Base-by-base conservation (phyloP, 2,113 vertebrate genomes). In the Turdus rufiventris region DNA sequence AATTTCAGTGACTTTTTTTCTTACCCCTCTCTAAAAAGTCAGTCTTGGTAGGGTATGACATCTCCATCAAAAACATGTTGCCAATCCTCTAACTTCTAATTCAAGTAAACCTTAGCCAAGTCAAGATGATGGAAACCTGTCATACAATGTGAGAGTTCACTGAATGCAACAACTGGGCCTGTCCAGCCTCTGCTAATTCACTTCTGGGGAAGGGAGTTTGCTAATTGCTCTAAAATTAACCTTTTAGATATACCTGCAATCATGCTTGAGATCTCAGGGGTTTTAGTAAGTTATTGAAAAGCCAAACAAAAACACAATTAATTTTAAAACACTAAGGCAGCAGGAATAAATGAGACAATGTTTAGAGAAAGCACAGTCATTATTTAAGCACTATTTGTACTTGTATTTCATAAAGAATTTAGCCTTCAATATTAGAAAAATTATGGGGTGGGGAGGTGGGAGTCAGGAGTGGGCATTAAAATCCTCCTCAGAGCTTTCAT, bases 221-320 rank as follows among this genome's bases (percentile, higher is more conserved):
- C n/a, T 60, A 67, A 67, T 47, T 90, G 24, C 31, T 67, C 42
- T 24, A 21, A 38, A 89, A 74, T 66, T 26, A 68, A 26, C 25
- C 10, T 76, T 81, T 73, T 43, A 24, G 50, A 67, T 66, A 42
- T 15, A 42, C 11, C 33, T 58, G 18, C 9, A 73, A 23, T 40
- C 38, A 57, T 18, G 17, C 7, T 34, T 1, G 1, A 90, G 24
- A 74, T 21, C 8, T 18, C 56, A 6, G 1, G 0, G 0, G 6
- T 63, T 65, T 80, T n/a, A 25, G 36, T 36, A 43, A 61, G 56
- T 33, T 60, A 31, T 34, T 65, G 36, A 68, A 72, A 91, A 83
- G 31, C 38, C 47, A 93, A 36, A 33, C 13, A 20, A 73, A 91
- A 18, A 0, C 10, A 43, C 6, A 47, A 68, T 26, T 67, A 75